Percentiles rank a stretch among this genome's conserved stretches.
Conservation (phyloP, 1,140 invertebrate genomes). For the Bombus soroeensis region DNA sequence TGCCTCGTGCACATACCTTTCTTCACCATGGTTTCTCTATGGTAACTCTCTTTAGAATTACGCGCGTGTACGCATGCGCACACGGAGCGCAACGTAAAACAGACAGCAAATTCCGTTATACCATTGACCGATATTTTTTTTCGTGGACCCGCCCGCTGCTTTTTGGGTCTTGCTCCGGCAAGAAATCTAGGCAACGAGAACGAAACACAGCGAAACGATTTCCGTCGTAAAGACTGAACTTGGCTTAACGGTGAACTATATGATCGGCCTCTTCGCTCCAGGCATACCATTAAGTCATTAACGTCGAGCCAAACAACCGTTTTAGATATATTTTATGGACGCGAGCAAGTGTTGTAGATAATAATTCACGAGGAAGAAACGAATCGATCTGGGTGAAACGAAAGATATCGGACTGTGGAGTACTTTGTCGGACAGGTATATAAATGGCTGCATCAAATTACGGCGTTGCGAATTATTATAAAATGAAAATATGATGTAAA, state of each 20-base stretch:
- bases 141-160: conserved; percentile 19
- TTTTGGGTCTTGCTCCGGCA: conserved; percentile 15
- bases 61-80: too few species aligned
- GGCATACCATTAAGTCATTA: neutral
- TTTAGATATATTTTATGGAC: neutral
- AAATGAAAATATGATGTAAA: too few species aligned
- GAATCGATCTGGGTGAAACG: neutral
- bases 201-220: conserved; percentile 38
- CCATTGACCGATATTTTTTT: conserved; percentile 61
- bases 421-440: neutral
- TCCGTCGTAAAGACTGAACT: conserved; percentile 19
- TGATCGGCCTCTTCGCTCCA: neutral
- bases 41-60: neutral
- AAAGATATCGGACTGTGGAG: neutral
- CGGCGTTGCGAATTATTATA: too few species aligned
- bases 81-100: neutral
- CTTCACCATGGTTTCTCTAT: neutral
- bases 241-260: conserved; percentile 5
- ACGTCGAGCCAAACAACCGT: neutral
- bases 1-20: neutral
- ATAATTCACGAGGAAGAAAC: neutral
- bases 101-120: conserved; percentile 54
- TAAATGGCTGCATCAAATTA: neutral
- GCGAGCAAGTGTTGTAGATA: neutral
- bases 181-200: conserved; percentile 62